phyloP scores from a whole-genome alignment of 2,888 invertebrate species.

The Zhuqinia jingwanae region DNA sequence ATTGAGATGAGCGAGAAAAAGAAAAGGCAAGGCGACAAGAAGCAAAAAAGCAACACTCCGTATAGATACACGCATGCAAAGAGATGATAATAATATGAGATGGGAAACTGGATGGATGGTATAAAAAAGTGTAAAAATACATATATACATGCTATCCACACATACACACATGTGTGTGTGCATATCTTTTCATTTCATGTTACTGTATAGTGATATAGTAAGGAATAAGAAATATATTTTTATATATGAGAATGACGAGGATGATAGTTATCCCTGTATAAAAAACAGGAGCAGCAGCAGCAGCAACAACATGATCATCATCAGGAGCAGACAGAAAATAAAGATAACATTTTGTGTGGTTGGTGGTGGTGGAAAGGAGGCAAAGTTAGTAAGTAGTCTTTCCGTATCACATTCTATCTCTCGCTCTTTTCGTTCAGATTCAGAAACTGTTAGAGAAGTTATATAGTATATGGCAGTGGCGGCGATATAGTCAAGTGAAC shows the following conservation, averaged over 20 bases:
- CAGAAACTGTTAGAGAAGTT: neutral
- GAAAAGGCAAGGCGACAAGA: neutral
- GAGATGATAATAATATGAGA: slow-evolving; percentile 12
- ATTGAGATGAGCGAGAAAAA: slow-evolving; percentile 31
- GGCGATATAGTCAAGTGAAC: neutral
- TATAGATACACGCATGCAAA: neutral
- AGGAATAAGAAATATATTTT: too few relatives aligned
- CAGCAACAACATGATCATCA: slow-evolving; percentile 1
- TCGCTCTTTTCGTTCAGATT: slow-evolving; percentile 8
- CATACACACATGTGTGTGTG: neutral
- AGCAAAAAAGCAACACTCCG: slow-evolving; percentile 21
- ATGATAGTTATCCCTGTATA: neutral
- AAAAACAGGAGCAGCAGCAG: neutral
- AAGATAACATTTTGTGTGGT: slow-evolving; percentile 63
- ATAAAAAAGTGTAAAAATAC: neutral
- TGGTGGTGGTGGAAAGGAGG: slow-evolving; percentile 28
- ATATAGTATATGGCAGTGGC: neutral
- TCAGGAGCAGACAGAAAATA: slow-evolving; percentile 6
- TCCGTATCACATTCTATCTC: neutral
- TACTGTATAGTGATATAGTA: too few relatives aligned
- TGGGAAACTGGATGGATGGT: slow-evolving; percentile 18
- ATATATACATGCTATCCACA: too few relatives aligned
- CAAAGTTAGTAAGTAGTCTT: neutral
- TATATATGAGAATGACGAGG: neutral
- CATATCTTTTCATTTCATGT: neutral